Evolutionary conservation across 64 coral and sea anemone genomes (phyloP), one percentile per base, ranked within the genome.

Genomic region (Stichodactyla helianthus): DNA sequence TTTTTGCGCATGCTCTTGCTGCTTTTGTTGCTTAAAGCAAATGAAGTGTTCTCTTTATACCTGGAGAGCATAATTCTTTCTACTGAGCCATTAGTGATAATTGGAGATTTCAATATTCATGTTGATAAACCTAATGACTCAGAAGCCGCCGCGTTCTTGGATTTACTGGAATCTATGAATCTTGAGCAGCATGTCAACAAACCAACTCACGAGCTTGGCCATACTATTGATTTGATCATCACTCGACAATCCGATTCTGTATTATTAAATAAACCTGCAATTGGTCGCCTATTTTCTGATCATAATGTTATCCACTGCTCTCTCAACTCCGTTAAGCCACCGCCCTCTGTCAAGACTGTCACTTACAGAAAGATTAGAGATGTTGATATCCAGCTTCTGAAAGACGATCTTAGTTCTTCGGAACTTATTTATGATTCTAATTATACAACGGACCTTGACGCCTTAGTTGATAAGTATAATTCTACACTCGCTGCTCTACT

Each of bases 1-100:
- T 44, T 44, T 1, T 44, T 44, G 1, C 35, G 35, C 35, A 44
- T 44, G 2, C 35, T 44, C 35, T 44, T 3, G 35, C 35, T 44
- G 35, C 35, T 44, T 44, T 44, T 44, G 35, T 44, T 44, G 35
- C 35, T 44, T 44, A 44, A 44, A 44, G 35, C 35, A 44, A 44
- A 44, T n/a, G n/a, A n/a, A 44, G 35, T 44, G 35, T 85, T 85
- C 57, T 35, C 83, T 17, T 52, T 28, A 55, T 85, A 57, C 56
- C 83, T 85, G 22, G 83, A 61, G 83, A 25, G 31, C 51, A 85
- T 85, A 25, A 85, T 85, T 54, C 83, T 85, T 53, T 85, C 83
- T 16, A 25, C 83, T n/a, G 83, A 85, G 83, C 83, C 52, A 53
- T 54, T 85, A 7, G 52, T 85, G 52, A 85, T 85, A 16, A 7